A percentile compares a stretch with the other conserved stretches of the same genome.
These are phyloP conservation scores for Thunnus albacares DNA, from an alignment of 2,797 vertebrate genomes.

Conservation along the genomic window DNA sequence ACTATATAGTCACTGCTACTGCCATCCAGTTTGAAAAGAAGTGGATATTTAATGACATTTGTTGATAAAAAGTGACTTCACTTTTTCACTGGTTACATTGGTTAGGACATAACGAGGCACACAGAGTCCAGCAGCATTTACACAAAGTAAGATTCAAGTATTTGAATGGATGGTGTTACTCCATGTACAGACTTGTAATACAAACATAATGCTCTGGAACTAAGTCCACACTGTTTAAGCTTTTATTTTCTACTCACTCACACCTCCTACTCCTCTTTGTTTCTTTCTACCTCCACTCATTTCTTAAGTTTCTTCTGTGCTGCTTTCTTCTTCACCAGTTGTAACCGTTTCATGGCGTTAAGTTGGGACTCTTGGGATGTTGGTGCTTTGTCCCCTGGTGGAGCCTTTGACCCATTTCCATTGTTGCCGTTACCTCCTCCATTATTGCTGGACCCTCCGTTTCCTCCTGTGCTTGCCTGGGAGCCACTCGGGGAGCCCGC, in stretches of 20 bases:
- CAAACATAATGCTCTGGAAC: conserved; percentile 57
- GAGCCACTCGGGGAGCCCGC: conserved; percentile 72
- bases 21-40: conserved; percentile 50
- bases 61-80: conserved; percentile 68
- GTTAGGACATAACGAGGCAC: conserved; percentile 74
- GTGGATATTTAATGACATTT: conserved; percentile 70
- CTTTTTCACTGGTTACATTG: conserved; percentile 51
- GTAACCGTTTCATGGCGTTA: conserved; percentile 96
- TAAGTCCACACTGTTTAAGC: conserved; percentile 19
- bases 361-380: conserved; percentile 97
- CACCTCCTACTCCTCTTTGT: not conserved
- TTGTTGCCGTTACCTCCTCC: conserved; percentile 81
- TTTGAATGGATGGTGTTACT: conserved; percentile 62
- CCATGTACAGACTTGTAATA: conserved; percentile 54
- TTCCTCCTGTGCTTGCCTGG: conserved; percentile 74
- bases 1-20: conserved; percentile 3
- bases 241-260: conserved; percentile 36
- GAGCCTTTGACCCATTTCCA: conserved; percentile 84
- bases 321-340: conserved; percentile 98
- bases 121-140: conserved; percentile 76
- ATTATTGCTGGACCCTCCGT: conserved; percentile 73
- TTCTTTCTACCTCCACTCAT: conserved; percentile 69
- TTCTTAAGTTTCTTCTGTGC: conserved; percentile 99
- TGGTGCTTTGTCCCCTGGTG: conserved; percentile 88
- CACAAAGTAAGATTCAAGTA: conserved; percentile 80